These are phyloP conservation scores for Pristis pectinata DNA, from an alignment of 2,797 vertebrate genomes.

Conservation along the genomic window DNA sequence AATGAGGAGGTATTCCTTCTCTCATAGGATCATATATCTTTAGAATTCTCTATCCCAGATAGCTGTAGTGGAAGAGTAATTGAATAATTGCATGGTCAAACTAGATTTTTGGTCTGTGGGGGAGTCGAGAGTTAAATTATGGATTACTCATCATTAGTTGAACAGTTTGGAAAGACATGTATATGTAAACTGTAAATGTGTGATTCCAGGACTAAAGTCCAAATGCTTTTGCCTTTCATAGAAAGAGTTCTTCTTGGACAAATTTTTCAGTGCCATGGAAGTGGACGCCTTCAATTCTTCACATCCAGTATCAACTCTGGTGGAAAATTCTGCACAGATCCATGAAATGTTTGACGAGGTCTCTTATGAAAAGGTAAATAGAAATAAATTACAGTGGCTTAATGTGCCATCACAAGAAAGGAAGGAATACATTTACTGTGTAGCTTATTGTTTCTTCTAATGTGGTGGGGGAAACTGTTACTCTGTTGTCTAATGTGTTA, in stretches of 20 bases:
- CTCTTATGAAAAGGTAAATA: conserved; percentile 81
- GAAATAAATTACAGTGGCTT: not conserved
- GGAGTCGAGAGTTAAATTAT: not conserved
- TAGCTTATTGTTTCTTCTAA: not conserved
- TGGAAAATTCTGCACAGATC: conserved; percentile 81
- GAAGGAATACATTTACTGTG: not conserved
- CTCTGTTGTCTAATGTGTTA: not conserved
- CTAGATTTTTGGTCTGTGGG: too few species aligned
- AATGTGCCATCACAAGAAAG: not conserved
- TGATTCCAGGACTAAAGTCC: not conserved
- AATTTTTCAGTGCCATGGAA: conserved; percentile 81
- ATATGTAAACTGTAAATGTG: not conserved
- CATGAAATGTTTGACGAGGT: conserved; percentile 86
- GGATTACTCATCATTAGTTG: not conserved
- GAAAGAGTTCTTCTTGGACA: conserved; percentile 77
- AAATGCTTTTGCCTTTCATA: conserved; percentile 44
- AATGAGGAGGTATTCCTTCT: too few species aligned
- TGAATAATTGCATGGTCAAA: too few species aligned
- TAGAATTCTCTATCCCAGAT: too few species aligned
- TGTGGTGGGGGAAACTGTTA: not conserved
- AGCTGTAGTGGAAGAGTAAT: too few species aligned
- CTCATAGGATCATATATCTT: too few species aligned
- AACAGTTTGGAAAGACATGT: not conserved
- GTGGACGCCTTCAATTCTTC: conserved; percentile 81
- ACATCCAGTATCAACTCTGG: conserved; percentile 75